Evolutionary conservation across 2,797 vertebrate species (phyloP).

Genomic region (Tapirus indicus): DNA sequence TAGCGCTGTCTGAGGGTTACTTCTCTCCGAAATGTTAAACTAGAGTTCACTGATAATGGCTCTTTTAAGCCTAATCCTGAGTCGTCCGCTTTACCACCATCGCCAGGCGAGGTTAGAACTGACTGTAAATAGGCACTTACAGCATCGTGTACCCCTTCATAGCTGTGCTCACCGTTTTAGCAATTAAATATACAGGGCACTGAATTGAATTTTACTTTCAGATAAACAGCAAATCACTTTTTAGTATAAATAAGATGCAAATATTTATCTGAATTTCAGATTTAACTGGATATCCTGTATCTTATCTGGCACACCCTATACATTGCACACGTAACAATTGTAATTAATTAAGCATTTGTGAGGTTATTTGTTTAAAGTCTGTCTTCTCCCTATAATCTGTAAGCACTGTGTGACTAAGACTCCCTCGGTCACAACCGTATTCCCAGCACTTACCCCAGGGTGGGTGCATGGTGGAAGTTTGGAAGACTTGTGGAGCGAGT

Average conservation of each 20-base stretch:
- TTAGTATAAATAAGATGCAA: neutral
- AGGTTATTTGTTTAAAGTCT: neutral
- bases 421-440: neutral
- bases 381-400: neutral
- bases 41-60: neutral
- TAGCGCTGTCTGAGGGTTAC: neutral
- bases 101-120: neutral
- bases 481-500: neutral
- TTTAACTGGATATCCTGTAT: neutral
- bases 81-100: neutral
- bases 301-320: neutral
- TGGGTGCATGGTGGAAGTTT: neutral
- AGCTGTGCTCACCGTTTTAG: neutral
- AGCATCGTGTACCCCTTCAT: neutral
- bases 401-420: neutral
- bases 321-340: neutral
- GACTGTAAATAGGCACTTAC: neutral
- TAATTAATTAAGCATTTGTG: neutral
- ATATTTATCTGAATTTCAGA: conserved; percentile 14
- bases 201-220: conserved; percentile 28
- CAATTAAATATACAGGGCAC: neutral
- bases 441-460: neutral
- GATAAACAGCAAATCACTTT: neutral
- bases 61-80: neutral
- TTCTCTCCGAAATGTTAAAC: neutral